Evolutionary conservation across 2,797 vertebrate genomes (phyloP), one percentile per base, ranked within the genome.

Genomic region (Parambassis ranga): DNA sequence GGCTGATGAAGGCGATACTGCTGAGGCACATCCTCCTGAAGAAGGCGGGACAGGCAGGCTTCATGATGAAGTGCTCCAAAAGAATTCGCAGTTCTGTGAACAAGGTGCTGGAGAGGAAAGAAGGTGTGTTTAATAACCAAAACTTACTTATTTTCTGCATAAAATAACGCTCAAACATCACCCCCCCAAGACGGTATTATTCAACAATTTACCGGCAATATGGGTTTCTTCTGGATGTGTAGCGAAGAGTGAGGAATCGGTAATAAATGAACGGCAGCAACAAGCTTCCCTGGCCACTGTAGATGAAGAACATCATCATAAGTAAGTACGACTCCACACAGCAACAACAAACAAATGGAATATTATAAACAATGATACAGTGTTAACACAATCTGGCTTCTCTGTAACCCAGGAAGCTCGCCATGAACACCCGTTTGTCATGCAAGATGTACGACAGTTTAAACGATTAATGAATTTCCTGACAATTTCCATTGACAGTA

Each of bases 181-280:
- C 10, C 26, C 10, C 9, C 3, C n/a, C n/a, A n/a, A n/a, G n/a
- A n/a, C n/a, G n/a, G 2, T 15, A 26, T 28, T 6, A 43, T 20
- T 56, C 4, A 30, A 15, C 3, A 49, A 32, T 94, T 94, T 91
- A 99, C 97, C 97, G 93, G 84, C 97, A 99, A 86, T 99, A 99
- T 0, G 98, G 98, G 85, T 99, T 99, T 93, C 98, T 94, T 82
- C 95, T 94, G 65, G 97, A 99, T 8, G 97, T 92, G 44, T 99
- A 99, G 28, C 98, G 96, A 10, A 99, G 93, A 0, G 96, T 98
- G 61, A 99, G 95, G 87, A 99, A 99, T 67, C 98, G 87, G 52
- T 99, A 99, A 84, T 99, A 99, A 90, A 99, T 98, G 84, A 99
- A 99, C 1, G 98, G 98, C 86, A 98, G 94, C 24, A 99, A 91